These are phyloP conservation scores for Australoheros scitulus DNA, from an alignment of 2,113 vertebrate genomes.

Conservation along the genomic window DNA sequence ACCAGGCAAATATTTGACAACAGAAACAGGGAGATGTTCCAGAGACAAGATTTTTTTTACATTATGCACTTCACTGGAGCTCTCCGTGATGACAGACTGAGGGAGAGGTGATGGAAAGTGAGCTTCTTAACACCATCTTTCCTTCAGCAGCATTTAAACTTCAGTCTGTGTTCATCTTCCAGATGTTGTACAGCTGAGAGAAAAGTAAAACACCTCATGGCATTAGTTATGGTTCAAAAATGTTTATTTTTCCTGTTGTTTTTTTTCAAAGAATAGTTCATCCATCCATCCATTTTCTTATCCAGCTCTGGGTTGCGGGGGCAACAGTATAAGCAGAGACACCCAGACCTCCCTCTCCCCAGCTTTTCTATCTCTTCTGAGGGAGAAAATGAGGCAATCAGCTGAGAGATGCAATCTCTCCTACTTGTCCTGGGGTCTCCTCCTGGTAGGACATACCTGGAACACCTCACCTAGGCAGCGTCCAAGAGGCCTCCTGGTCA, in stretches of 20 bases:
- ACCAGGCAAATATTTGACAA: slow-evolving; percentile 42
- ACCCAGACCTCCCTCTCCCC: background rate
- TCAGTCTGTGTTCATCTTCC: slow-evolving; percentile 35
- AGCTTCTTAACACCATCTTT: slow-evolving; percentile 33
- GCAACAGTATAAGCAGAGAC: too few relatives aligned
- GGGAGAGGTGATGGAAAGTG: slow-evolving; percentile 55
- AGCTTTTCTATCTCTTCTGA: background rate
- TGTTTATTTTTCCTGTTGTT: background rate
- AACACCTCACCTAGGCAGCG: background rate
- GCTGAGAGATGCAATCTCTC: too few relatives aligned
- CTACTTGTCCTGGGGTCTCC: background rate
- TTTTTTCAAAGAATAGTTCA: background rate
- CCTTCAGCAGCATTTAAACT: slow-evolving; percentile 21
- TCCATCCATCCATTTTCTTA: background rate
- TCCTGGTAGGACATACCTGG: background rate
- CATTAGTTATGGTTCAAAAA: background rate
- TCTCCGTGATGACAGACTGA: slow-evolving; percentile 39
- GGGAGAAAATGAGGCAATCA: background rate
- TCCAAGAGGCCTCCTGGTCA: background rate
- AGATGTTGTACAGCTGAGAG: slow-evolving; percentile 42
- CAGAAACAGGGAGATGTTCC: slow-evolving; percentile 42
- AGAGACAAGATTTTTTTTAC: slow-evolving; percentile 57
- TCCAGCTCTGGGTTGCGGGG: background rate
- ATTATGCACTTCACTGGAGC: slow-evolving; percentile 39
- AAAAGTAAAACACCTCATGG: slow-evolving; percentile 25